Evolutionary conservation across 2,113 vertebrate genomes (phyloP).

Genomic region (Seriola quinqueradiata): DNA sequence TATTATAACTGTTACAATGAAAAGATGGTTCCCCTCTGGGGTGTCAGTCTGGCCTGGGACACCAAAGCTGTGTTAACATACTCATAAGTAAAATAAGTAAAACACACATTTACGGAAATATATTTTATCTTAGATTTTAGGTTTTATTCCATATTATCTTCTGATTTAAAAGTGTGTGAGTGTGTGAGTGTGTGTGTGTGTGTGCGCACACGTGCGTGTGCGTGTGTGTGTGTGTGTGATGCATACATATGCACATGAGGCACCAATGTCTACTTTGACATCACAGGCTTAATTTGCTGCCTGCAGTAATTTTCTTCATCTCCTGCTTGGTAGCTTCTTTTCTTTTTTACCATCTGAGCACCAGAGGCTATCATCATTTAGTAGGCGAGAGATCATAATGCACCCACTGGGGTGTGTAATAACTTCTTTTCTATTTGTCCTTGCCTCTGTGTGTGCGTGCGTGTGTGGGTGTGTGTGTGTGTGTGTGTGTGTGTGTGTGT

Average conservation of each 20-base stretch:
- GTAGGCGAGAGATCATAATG: conserved; percentile 51
- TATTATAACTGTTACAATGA: no score
- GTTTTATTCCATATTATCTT: no score
- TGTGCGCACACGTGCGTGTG: not conserved
- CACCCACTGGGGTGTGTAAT: conserved; percentile 64
- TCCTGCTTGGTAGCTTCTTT: conserved; percentile 19
- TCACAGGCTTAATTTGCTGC: conserved; percentile 26
- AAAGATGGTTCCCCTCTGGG: no score
- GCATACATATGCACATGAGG: no score
- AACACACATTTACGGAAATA: no score
- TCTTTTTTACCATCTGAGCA: conserved; percentile 42
- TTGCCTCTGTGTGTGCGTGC: not conserved
- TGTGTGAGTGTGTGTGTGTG: not conserved
- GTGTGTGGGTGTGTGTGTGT: no score
- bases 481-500: conserved; percentile 1
- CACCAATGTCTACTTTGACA: not conserved
- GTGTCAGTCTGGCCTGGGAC: no score
- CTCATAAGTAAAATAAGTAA: no score
- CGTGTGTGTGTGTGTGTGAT: not conserved
- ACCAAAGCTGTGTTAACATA: no score
- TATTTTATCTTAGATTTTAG: no score
- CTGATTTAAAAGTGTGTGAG: not conserved
- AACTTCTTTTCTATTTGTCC: conserved; percentile 34
- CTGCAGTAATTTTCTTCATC: conserved; percentile 27
- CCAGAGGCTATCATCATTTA: conserved; percentile 52